Evolutionary conservation across 2,888 invertebrate species (phyloP).

Genomic region (Resseliella maxima): DNA sequence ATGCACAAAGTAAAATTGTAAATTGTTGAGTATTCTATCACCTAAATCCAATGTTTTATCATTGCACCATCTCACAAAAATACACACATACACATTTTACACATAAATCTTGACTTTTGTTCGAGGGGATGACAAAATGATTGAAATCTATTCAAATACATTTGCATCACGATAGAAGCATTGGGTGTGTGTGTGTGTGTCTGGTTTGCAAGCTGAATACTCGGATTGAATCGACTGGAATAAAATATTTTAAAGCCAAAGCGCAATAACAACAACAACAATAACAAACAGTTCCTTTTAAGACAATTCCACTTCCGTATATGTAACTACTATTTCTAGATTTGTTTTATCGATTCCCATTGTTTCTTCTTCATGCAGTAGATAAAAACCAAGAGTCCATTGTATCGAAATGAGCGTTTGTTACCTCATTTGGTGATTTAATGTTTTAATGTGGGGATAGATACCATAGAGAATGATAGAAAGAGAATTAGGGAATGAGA

Average conservation of each 20-base stretch:
- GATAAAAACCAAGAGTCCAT: background rate
- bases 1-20: background rate
- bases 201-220: too few relatives aligned
- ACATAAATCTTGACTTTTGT: constrained; percentile 7
- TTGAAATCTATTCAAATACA: constrained; percentile 14
- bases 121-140: constrained; percentile 34
- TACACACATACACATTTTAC: background rate
- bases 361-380: background rate
- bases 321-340: too few relatives aligned
- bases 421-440: constrained; percentile 28
- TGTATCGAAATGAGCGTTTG: background rate
- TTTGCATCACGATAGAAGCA: background rate
- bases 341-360: background rate
- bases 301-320: too few relatives aligned
- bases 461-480: too few relatives aligned
- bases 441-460: constrained; percentile 13
- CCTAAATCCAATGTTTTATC: background rate
- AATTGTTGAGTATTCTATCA: background rate
- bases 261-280: too few relatives aligned
- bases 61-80: background rate
- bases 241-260: too few relatives aligned
- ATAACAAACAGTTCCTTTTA: too few relatives aligned
- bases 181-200: background rate
- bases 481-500: too few relatives aligned
- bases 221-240: too few relatives aligned